Conservation (phyloP, 2,888 invertebrate genomes). For the Rhingia rostrata region DNA sequence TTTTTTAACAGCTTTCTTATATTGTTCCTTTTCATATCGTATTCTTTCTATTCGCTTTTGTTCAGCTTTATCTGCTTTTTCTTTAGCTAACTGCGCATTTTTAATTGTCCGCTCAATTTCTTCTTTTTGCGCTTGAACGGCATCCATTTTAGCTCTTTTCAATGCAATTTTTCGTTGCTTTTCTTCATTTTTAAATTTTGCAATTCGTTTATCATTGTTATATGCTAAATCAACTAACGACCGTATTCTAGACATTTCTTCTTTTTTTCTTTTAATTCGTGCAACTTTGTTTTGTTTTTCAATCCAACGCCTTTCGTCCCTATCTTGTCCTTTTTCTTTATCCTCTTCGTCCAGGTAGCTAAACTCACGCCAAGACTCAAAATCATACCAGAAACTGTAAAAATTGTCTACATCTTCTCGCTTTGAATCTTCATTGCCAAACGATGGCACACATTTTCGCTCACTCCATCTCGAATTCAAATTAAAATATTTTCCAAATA, state of each 20-base stretch:
- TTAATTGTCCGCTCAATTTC: conserved; percentile 91
- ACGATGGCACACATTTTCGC: conserved; percentile 91
- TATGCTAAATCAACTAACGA: conserved; percentile 97
- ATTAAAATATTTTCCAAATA: conserved; percentile 88
- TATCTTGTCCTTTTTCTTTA: conserved; percentile 97
- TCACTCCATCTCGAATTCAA: conserved; percentile 96
- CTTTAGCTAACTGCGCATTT: conserved; percentile 89
- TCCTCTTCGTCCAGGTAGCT: conserved; percentile 99
- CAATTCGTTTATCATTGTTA: conserved; percentile 95
- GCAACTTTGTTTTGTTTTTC: conserved; percentile 98
- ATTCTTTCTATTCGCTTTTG: conserved; percentile 91
- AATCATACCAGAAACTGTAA: conserved; percentile 99
- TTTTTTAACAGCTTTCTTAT: conserved; percentile 93
- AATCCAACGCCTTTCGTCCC: conserved; percentile 98
- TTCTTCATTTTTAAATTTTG: conserved; percentile 95
- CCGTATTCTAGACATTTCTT: conserved; percentile 96
- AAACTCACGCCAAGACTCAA: conserved; percentile 99
- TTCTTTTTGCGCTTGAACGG: conserved; percentile 91
- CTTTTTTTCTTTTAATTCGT: conserved; percentile 96
- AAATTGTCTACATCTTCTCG: conserved; percentile 95
- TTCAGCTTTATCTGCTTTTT: conserved; percentile 91
- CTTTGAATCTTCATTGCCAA: conserved; percentile 89
- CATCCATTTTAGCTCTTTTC: conserved; percentile 94
- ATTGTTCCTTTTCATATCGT: conserved; percentile 92
- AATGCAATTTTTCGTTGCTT: conserved; percentile 94